Percentiles rank a stretch among this genome's conserved stretches.
Conservation (phyloP, 2,797 vertebrate species). For the Enteromius afrohamiltoni region DNA sequence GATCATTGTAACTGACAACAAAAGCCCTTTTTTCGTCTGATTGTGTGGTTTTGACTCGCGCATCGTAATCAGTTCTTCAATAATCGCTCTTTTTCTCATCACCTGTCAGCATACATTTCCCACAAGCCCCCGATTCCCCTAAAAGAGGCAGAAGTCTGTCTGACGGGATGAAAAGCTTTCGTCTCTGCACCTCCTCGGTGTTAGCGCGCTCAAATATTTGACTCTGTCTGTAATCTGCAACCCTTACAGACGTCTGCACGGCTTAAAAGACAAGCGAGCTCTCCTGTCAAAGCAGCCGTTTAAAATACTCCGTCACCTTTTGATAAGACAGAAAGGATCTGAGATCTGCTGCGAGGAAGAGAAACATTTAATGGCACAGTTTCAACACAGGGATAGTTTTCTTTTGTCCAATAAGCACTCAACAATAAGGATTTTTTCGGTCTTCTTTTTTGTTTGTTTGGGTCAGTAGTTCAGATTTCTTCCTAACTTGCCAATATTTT, state of each 20-base stretch:
- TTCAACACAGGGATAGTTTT: not conserved
- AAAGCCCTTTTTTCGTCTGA: not conserved
- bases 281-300: constrained; percentile 76
- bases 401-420: not conserved
- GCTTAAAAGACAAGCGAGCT: constrained; percentile 74
- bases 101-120: constrained; percentile 69
- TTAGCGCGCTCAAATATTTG: constrained; percentile 76
- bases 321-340: not conserved
- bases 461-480: not conserved
- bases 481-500: not conserved
- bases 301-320: constrained; percentile 55
- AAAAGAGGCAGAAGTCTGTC: constrained; percentile 74
- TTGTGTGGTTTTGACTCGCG: constrained; percentile 28
- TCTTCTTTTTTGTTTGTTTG: not conserved
- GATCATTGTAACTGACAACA: not conserved
- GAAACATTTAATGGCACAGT: not conserved
- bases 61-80: constrained; percentile 65
- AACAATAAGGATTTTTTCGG: not conserved
- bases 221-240: constrained; percentile 73
- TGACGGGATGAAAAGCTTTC: constrained; percentile 73
- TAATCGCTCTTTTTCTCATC: constrained; percentile 64
- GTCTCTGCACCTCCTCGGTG: constrained; percentile 65
- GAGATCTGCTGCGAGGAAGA: not conserved
- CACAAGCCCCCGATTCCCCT: constrained; percentile 69
- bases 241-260: constrained; percentile 74